phyloP scores from a whole-genome alignment of 2,113 vertebrate genomes.

The Falcunculus frontatus region DNA sequence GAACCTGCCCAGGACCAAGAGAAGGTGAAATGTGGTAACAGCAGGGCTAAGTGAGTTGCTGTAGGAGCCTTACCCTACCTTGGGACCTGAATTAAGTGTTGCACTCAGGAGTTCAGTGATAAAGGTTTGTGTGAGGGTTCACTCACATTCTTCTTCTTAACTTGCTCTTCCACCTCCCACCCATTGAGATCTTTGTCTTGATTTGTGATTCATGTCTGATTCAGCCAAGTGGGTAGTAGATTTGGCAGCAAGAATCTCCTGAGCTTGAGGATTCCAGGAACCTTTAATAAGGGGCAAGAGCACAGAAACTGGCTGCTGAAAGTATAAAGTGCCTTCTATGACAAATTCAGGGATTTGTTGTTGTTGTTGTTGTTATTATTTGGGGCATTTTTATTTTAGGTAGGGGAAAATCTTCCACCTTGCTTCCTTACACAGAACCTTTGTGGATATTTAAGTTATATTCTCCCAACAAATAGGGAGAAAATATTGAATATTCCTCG shows the following conservation, averaged over 20 bases:
- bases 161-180: constrained; percentile 54
- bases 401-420: not conserved
- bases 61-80: not conserved
- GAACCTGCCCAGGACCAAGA: not conserved
- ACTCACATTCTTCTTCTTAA: constrained; percentile 8
- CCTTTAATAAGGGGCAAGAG: constrained; percentile 8
- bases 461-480: not conserved
- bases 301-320: not conserved
- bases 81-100: not conserved
- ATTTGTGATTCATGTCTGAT: constrained; percentile 57
- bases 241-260: constrained; percentile 20
- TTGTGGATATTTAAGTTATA: not conserved
- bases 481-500: not conserved
- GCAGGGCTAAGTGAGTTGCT: not conserved
- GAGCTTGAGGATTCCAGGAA: constrained; percentile 5
- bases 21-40: not conserved
- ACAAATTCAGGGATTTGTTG: not conserved
- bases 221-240: constrained; percentile 43
- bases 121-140: not conserved
- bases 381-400: not conserved
- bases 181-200: constrained; percentile 31
- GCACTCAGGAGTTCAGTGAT: not conserved
- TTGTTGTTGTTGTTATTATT: not conserved
- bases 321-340: not conserved
- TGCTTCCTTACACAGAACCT: not conserved